Evolutionary conservation across 2,888 invertebrate species (phyloP).

Genomic region (Perizoma flavofasciatum): DNA sequence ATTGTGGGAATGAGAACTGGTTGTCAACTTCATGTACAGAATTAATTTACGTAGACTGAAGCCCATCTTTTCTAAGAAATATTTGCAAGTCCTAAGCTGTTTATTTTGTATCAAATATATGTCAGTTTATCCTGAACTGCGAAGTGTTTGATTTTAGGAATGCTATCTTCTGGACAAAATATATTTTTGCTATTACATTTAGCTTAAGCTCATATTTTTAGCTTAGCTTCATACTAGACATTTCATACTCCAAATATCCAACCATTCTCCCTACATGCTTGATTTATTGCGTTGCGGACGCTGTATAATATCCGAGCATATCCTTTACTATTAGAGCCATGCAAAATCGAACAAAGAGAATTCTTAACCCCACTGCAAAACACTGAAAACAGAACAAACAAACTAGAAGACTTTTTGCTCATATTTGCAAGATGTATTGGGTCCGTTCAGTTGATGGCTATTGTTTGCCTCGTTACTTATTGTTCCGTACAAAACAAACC

Average conservation of each 20-base stretch:
- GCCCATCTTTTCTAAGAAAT: no score
- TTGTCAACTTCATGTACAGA: no score
- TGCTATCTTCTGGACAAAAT: conserved; percentile 5
- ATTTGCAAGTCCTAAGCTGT: no score
- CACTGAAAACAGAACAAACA: conserved; percentile 30
- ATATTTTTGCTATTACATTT: not conserved
- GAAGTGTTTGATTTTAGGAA: no score
- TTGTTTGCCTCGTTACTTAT: conserved; percentile 49
- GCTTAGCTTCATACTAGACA: conserved; percentile 16
- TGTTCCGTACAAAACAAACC: conserved; percentile 47
- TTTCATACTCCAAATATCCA: conserved; percentile 17
- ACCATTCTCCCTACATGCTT: conserved; percentile 14
- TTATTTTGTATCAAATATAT: no score
- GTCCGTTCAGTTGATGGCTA: conserved; percentile 38
- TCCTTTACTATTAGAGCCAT: conserved; percentile 24
- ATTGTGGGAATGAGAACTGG: not conserved
- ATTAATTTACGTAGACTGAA: no score
- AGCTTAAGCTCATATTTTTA: conserved; percentile 21
- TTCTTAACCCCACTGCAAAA: conserved; percentile 23
- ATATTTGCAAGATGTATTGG: conserved; percentile 37
- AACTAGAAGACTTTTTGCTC: conserved; percentile 33
- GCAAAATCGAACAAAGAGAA: conserved; percentile 25
- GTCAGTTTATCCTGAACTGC: no score
- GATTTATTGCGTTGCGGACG: conserved; percentile 29
- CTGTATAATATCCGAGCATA: conserved; percentile 25